These are phyloP conservation scores for Archegozetes longisetosus DNA, from an alignment of 1,140 invertebrate species.

Conservation along the genomic window DNA sequence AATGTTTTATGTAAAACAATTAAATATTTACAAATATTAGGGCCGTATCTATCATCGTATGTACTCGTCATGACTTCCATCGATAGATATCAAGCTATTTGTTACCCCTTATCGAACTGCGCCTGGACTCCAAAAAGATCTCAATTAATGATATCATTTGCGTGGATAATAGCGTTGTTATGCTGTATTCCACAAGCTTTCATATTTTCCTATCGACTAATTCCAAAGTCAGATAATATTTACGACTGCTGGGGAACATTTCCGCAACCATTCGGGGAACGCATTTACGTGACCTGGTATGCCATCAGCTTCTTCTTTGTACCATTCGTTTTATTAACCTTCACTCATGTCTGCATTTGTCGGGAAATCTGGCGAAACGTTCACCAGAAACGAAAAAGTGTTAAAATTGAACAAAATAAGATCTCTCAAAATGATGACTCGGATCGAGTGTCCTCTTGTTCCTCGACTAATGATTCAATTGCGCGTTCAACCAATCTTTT, in stretches of 20 bases:
- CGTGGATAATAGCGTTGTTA: slow-evolving; percentile 43
- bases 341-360: slow-evolving; percentile 18
- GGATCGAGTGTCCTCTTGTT: background rate
- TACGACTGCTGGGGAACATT: slow-evolving; percentile 45
- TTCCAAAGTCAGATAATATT: slow-evolving; percentile 29
- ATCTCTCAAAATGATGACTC: background rate
- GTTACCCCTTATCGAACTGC: slow-evolving; percentile 31
- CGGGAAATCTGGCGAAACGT: slow-evolving; percentile 9
- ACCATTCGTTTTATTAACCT: slow-evolving; percentile 19
- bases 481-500: background rate
- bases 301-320: slow-evolving; percentile 20
- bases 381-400: slow-evolving; percentile 15
- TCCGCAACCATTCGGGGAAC: slow-evolving; percentile 32
- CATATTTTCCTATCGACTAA: slow-evolving; percentile 29
- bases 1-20: slow-evolving; percentile 46
- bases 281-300: slow-evolving; percentile 44
- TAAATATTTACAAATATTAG: slow-evolving; percentile 46
- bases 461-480: background rate
- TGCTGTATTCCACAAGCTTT: slow-evolving; percentile 47
- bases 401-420: background rate
- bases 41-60: slow-evolving; percentile 48
- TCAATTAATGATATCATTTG: slow-evolving; percentile 37
- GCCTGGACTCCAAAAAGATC: slow-evolving; percentile 24
- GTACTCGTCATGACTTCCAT: slow-evolving; percentile 47
- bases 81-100: slow-evolving; percentile 50